Evolutionary conservation across 2,888 invertebrate species (phyloP), one percentile per base, ranked within the genome.

Genomic region (Campopleginae sp.): DNA sequence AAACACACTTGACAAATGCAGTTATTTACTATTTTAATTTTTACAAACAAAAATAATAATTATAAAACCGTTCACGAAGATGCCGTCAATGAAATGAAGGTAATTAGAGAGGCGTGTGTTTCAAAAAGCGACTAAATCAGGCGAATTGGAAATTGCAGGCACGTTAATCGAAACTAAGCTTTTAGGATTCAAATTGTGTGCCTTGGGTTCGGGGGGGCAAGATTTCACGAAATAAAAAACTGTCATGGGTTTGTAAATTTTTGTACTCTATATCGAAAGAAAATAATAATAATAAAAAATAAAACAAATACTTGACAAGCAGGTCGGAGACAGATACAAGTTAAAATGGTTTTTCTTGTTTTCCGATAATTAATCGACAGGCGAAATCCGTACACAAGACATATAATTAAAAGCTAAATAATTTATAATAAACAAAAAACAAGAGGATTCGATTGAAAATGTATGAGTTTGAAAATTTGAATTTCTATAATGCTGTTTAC

Each of bases 181-280:
- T 75, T 70, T 27, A 65, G n/a, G n/a, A 51, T 48, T 10, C n/a
- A 54, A 72, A 58, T 19, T 54, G 27, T 14, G 12, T 6, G 38
- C 38, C 65, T 48, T 19, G 48, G n/a, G n/a, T 46, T 38, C 38
- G 61, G 38, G 33, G 33, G 38, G 51, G 51, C 27, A 44, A 48
- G n/a, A 4, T 70, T 65, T 58, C 2, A 10, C 38, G 66, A 66
- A 71, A 66, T 72, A 58, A 71, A 79, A 75, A 38, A 58, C 38
- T 71, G 79, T 85, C 85, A 82, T 85, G 85, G 82, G 61, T 71
- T 61, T 61, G 71, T 65, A 44, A 79, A 85, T 23, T 72, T 54
- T 85, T 76, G 75, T 71, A 75, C 58, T 48, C 72, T 74, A 54
- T 19, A 58, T 58, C 4, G 58, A 58, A 14, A 27, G 27, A 58